phyloP scores from a whole-genome alignment of 2,113 vertebrate genomes.

The Emydura subglobosa region DNA sequence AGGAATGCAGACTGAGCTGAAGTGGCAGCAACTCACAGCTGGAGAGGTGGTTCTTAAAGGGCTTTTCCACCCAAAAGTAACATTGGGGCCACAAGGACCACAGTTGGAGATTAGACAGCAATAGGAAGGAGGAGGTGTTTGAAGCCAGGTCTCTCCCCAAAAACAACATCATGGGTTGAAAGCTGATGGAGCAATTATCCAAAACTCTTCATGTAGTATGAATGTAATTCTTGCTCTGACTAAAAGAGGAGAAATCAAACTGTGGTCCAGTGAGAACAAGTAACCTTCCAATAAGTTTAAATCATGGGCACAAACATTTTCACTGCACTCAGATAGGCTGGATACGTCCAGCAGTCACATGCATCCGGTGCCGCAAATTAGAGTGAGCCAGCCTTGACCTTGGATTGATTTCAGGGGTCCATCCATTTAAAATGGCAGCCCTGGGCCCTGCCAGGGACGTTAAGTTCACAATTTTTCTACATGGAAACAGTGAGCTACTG shows the following conservation, averaged over 20 bases:
- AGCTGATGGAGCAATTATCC: background rate
- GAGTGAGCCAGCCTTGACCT: rapidly evolving
- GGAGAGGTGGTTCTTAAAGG: background rate
- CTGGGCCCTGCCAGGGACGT: background rate
- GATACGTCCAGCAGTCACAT: background rate
- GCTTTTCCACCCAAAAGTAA: background rate
- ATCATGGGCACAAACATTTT: background rate
- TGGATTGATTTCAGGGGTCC: background rate
- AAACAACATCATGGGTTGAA: background rate
- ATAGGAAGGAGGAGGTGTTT: background rate
- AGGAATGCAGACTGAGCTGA: background rate
- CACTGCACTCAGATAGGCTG: background rate
- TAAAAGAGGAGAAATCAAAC: background rate
- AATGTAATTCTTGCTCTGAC: background rate
- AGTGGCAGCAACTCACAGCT: background rate
- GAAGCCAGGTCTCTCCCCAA: background rate
- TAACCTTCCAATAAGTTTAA: background rate
- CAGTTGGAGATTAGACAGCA: background rate
- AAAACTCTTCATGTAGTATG: background rate
- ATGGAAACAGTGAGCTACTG: background rate
- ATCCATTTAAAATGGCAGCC: background rate
- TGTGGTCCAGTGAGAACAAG: rapidly evolving
- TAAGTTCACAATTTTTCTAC: background rate
- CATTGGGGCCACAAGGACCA: background rate
- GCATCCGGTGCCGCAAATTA: background rate